Base-by-base conservation (phyloP, 2,888 invertebrate genomes). In the Rhagonycha fulva region DNA sequence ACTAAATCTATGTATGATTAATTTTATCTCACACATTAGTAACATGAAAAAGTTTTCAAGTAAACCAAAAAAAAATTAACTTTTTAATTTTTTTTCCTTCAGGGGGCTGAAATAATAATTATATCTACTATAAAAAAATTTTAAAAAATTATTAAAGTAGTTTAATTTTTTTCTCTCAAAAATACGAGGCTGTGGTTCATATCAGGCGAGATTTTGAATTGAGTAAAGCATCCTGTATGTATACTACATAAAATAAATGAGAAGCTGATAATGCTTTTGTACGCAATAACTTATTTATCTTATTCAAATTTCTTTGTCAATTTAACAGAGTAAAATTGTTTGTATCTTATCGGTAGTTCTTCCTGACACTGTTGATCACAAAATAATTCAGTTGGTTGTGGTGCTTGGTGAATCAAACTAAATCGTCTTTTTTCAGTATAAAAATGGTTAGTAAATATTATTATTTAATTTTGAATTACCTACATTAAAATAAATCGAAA, bases 271-370 rank as follows among this genome's bases (percentile, higher is more conserved):
- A 47, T 47, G n/a, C n/a, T 47, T 47, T 47, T 47, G 63, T 66
- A 66, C 63, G 24, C 63, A 66, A 66, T 26, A 66, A 66, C 63
- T 66, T 66, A 66, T 66, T 26, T 66, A 66, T 24, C 26, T 24
- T 14, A n/a, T 24, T 24, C 63, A 11, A 0, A 24, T 66, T 66
- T 66, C 26, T 19, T 66, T 66, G 19, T 66, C 5, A 14, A 66
- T 62, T 62, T 62, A 12, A 66, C 63, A 66, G 63, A 24, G n/a
- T 66, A 66, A 66, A n/a, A 66, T 24, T 66, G 24, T 47, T 47
- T 69, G 68, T 73, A 71, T 76, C 70, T 76, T 76, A 76, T 76
- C 76, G 4, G 63, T 24, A 47, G 71, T 71, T 74, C 74, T 73
- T 76, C 76, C 76, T 74, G 76, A 28, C 76, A 70, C 69, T 76